These are phyloP conservation scores for Patella ulyssiponensis DNA, from an alignment of 2,888 invertebrate species.

Conservation along the genomic window DNA sequence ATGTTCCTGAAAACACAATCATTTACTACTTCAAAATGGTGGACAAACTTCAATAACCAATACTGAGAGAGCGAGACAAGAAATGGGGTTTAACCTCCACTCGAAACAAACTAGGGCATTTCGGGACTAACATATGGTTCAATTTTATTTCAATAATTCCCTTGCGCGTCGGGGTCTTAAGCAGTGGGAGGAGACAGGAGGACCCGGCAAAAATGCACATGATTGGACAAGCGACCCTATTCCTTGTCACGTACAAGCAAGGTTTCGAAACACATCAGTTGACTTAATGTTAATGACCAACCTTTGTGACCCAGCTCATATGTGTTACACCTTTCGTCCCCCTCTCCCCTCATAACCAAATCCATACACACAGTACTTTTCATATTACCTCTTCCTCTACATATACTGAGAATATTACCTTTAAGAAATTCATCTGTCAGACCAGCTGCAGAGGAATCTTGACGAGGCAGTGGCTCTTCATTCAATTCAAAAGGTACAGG, in stretches of 20 bases:
- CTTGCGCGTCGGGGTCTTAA: too few relatives aligned
- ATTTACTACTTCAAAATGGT: background rate
- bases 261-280: too few relatives aligned
- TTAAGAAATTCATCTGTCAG: slow-evolving; percentile 45
- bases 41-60: background rate
- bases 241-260: too few relatives aligned
- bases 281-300: slow-evolving; percentile 33
- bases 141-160: too few relatives aligned
- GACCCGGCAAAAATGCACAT: too few relatives aligned
- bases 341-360: background rate
- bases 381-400: too few relatives aligned
- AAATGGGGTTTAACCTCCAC: slow-evolving; percentile 20
- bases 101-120: too few relatives aligned
- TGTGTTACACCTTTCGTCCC: background rate
- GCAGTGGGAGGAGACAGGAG: too few relatives aligned
- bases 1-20: slow-evolving; percentile 21
- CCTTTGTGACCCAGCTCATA: slow-evolving; percentile 20
- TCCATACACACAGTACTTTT: too few relatives aligned
- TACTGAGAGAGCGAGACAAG: background rate
- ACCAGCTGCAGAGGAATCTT: slow-evolving; percentile 38
- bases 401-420: slow-evolving; percentile 29
- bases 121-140: too few relatives aligned
- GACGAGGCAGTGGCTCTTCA: slow-evolving; percentile 44
- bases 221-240: too few relatives aligned
- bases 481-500: slow-evolving; percentile 30